phyloP scores from a whole-genome alignment of 1,140 invertebrate species.

The Atta texana region DNA sequence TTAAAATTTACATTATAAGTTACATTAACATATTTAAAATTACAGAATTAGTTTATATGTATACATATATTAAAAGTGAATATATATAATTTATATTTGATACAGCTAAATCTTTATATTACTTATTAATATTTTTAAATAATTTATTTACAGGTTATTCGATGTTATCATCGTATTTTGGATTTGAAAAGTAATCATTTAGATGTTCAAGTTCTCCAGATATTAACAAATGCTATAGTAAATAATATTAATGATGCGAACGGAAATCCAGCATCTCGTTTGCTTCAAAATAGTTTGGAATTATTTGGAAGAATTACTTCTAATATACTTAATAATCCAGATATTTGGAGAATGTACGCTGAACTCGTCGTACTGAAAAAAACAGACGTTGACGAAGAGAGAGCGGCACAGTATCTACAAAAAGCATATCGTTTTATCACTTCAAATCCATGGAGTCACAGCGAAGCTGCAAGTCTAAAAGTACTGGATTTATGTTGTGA shows the following conservation, averaged over 20 bases:
- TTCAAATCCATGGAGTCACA: slow-evolving; percentile 89
- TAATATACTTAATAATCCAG: slow-evolving; percentile 89
- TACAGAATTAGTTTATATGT: not conserved
- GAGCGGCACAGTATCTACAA: slow-evolving; percentile 88
- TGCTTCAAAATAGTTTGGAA: slow-evolving; percentile 89
- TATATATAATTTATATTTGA: slow-evolving; percentile 16
- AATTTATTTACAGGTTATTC: slow-evolving; percentile 88
- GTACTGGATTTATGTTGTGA: slow-evolving; percentile 85
- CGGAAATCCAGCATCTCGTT: slow-evolving; percentile 86
- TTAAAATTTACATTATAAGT: not conserved
- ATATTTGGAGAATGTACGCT: slow-evolving; percentile 93
- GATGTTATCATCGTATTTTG: slow-evolving; percentile 93
- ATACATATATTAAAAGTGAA: no score
- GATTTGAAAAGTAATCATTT: slow-evolving; percentile 94
- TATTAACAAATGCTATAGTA: slow-evolving; percentile 91
- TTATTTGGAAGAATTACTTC: slow-evolving; percentile 94
- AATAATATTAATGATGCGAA: slow-evolving; percentile 88
- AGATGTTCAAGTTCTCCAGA: slow-evolving; percentile 92
- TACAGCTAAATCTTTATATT: slow-evolving; percentile 11
- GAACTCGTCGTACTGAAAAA: slow-evolving; percentile 88
- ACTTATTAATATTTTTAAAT: slow-evolving; percentile 42
- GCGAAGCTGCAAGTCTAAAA: slow-evolving; percentile 83
- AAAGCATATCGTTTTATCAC: slow-evolving; percentile 87
- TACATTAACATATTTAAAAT: not conserved
- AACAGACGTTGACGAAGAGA: slow-evolving; percentile 83